These are phyloP conservation scores for Turritopsis rubra DNA, from an alignment of 30 jellyfish, hydroid and myxozoan species.

Conservation along the genomic window DNA sequence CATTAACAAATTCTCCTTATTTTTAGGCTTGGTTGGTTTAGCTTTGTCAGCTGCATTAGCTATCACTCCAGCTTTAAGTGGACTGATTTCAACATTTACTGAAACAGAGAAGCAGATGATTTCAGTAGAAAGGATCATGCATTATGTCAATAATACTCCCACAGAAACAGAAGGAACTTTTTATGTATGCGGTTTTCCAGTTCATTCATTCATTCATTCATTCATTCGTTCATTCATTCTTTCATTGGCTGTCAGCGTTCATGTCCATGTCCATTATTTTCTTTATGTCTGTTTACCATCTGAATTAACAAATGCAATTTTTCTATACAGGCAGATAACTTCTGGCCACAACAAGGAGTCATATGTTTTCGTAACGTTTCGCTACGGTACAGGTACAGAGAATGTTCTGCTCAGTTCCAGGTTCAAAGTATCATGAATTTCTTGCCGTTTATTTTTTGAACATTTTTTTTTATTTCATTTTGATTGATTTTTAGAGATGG, in stretches of 20 bases:
- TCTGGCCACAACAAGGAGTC: slow-evolving; percentile 80
- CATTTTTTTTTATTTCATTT: neutral
- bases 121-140: slow-evolving; percentile 79
- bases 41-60: slow-evolving; percentile 96
- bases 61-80: slow-evolving; percentile 47
- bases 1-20: neutral
- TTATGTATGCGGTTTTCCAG: neutral
- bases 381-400: slow-evolving; percentile 56
- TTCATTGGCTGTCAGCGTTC: no score
- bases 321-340: slow-evolving; percentile 33
- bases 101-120: slow-evolving; percentile 90
- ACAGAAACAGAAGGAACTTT: slow-evolving; percentile 46
- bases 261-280: no score
- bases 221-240: neutral
- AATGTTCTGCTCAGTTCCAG: neutral
- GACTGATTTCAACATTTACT: slow-evolving; percentile 68
- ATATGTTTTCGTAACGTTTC: slow-evolving; percentile 53
- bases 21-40: slow-evolving; percentile 85
- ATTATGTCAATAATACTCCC: slow-evolving; percentile 62
- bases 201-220: neutral
- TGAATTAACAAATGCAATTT: neutral
- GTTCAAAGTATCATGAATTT: neutral
- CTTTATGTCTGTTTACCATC: no score
- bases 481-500: slow-evolving; percentile 41
- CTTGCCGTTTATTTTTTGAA: neutral